Base-by-base conservation (phyloP, 2,113 vertebrate species). In the Datnioides undecimradiatus region DNA sequence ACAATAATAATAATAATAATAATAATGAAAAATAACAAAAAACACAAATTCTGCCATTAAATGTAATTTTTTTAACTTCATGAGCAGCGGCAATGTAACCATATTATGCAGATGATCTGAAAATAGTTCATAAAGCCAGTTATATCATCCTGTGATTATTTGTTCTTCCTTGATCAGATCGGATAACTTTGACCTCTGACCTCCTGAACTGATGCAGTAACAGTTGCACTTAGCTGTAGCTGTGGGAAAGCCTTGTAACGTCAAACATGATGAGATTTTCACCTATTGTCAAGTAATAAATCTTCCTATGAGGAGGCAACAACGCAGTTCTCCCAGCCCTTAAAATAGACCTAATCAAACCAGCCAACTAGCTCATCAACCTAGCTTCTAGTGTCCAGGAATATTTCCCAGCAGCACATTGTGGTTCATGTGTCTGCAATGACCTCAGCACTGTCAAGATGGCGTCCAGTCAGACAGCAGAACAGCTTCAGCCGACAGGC, bases 391-490 rank as follows among this genome's bases (percentile, higher is more conserved):
- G 11, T 13, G 16, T 55, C 19, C 46, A 12, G 45, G n/a, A 54
- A 49, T 4, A 58, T 49, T 67, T 71, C 40, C 48, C 65, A 40
- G 45, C 66, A 51, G 48, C 63, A 13, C 23, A 12, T 46, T 72
- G 21, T 5, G 43, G 13, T 49, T 55, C 23, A n/a, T 52, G 67
- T 27, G 41, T 65, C 58, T 60, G 48, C 36, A 6, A 66, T 85
- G 84, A 91, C 84, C 57, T 88, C 82, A 88, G 67, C 51, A 16
- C 45, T 23, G 16, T 67, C 41, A 19, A 40, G 72, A 51, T 13
- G 33, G 67, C 70, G 16, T 85, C 49, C 77, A 48, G 70, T 49
- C 73, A 75, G 78, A 63, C 72, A 25, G 69, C 74, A 55, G 68
- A 49, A 33, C 40, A 43, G 64, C 74, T 41, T 33, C 40, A 19